Percentiles rank a stretch among this genome's conserved stretches.
Evolutionary conservation across 2,797 vertebrate species (phyloP).

Genomic region (Eurystomus glaucurus): DNA sequence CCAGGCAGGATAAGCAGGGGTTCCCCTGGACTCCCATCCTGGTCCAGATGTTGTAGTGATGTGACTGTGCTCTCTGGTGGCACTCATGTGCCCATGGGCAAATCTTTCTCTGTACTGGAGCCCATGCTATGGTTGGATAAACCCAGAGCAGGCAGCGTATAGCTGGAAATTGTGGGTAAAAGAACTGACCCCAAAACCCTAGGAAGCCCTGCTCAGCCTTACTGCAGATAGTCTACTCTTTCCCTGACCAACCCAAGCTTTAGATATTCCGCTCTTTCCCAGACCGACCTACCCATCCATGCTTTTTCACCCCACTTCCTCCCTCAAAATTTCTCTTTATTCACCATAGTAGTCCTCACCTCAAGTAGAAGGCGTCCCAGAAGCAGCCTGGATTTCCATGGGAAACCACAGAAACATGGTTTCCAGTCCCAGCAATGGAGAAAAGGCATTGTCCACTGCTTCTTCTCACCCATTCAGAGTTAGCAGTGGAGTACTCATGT

Average conservation of each 20-base stretch:
- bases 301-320: background rate
- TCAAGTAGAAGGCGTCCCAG: background rate
- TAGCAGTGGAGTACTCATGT: background rate
- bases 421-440: background rate
- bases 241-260: background rate
- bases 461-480: background rate
- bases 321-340: background rate
- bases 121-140: background rate
- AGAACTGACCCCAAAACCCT: background rate
- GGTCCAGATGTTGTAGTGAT: background rate
- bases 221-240: background rate
- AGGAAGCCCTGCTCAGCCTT: background rate
- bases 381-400: background rate
- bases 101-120: background rate
- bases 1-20: background rate
- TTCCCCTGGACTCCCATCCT: background rate
- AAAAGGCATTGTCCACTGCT: background rate
- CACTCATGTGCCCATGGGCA: rapidly evolving
- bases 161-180: background rate
- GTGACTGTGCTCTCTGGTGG: background rate
- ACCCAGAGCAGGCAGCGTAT: background rate
- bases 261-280: background rate
- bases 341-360: background rate
- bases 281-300: background rate
- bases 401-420: no score